phyloP scores from a whole-genome alignment of 2,113 vertebrate species.

The Pseudorasbora parva region DNA sequence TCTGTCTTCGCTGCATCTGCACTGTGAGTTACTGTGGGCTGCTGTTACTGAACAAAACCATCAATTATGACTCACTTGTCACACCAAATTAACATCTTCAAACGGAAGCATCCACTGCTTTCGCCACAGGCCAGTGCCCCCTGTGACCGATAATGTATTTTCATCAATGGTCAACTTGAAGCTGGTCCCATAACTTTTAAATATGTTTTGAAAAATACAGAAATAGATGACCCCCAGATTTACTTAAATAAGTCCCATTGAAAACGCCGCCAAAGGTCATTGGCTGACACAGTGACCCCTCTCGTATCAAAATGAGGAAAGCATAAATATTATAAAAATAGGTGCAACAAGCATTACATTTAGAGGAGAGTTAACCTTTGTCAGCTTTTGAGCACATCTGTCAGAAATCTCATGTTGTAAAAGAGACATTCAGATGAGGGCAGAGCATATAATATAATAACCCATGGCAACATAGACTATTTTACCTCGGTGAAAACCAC shows the following conservation, averaged over 20 bases:
- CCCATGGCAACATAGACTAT: not conserved
- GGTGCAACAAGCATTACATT: not conserved
- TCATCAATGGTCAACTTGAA: constrained; percentile 63
- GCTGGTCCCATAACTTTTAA: constrained; percentile 63
- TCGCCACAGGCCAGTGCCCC: constrained; percentile 70
- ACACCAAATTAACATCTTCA: constrained; percentile 73
- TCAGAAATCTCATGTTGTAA: not conserved
- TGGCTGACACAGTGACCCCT: not conserved
- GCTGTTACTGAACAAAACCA: constrained; percentile 69
- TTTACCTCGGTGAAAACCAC: constrained; percentile 12
- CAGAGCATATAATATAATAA: constrained; percentile 19
- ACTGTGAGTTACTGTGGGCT: constrained; percentile 57
- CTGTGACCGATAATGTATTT: constrained; percentile 63
- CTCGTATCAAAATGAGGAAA: not conserved
- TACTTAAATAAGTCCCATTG: constrained; percentile 47
- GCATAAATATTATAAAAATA: constrained; percentile 28
- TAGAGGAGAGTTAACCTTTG: not conserved
- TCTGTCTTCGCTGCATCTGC: constrained; percentile 55
- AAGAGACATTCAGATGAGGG: not conserved
- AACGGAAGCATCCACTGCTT: constrained; percentile 68
- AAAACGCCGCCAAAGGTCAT: constrained; percentile 61
- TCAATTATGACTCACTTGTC: constrained; percentile 56
- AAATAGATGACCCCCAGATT: constrained; percentile 49
- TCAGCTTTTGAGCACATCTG: constrained; percentile 13
- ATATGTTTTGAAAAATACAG: constrained; percentile 67